These are phyloP conservation scores for Micropoecilia bifurca DNA, from an alignment of 2,797 vertebrate genomes.

Conservation along the genomic window DNA sequence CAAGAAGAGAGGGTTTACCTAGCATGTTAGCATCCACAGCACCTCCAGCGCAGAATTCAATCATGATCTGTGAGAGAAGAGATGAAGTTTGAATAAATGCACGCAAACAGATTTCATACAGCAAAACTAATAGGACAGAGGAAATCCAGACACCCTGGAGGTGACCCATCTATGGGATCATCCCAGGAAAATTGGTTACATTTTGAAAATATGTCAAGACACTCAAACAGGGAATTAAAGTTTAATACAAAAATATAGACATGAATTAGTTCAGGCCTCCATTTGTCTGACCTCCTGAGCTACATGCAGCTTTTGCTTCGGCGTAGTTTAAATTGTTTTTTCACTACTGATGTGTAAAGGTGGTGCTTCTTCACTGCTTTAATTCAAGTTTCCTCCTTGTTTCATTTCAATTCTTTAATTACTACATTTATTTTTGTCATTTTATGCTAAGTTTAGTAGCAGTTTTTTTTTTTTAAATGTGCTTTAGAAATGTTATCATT, in stretches of 20 bases:
- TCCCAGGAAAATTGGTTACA: neutral
- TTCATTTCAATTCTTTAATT: no score
- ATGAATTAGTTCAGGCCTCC: neutral
- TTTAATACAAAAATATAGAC: neutral
- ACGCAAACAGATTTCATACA: neutral
- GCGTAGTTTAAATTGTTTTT: neutral
- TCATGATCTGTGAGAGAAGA: constrained; percentile 89
- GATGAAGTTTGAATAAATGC: constrained; percentile 11
- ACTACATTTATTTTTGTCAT: neutral
- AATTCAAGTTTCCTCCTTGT: neutral
- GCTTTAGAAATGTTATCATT: neutral
- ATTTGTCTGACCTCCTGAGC: neutral
- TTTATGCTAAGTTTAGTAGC: neutral
- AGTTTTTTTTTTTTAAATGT: neutral
- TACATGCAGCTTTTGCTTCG: neutral
- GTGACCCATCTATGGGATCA: no score
- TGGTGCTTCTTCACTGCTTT: neutral
- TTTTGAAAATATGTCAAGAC: neutral
- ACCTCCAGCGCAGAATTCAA: constrained; percentile 96
- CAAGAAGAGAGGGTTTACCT: constrained; percentile 78
- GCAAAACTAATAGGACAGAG: neutral
- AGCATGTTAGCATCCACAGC: constrained; percentile 97
- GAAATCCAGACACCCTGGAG: no score
- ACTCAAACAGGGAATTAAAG: neutral
- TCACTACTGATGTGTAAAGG: neutral